Percentiles rank a stretch among this genome's conserved stretches.
Conservation (phyloP, 2,797 vertebrate genomes). For the Odontamblyopus lacepedii region DNA sequence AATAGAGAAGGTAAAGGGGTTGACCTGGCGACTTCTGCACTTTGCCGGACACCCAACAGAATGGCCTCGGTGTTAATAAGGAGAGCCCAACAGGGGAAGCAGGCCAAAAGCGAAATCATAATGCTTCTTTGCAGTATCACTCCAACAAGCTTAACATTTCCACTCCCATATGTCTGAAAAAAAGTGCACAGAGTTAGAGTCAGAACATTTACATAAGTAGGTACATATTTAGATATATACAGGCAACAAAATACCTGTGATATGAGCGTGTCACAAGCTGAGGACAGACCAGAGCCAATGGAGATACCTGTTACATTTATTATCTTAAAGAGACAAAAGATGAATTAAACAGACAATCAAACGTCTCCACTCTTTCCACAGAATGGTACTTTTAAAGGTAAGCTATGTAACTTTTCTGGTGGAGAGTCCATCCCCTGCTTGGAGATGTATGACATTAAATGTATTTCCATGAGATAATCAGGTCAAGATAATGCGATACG, state of each 20-base stretch:
- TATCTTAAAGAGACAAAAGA: constrained; percentile 67
- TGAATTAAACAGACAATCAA: background rate
- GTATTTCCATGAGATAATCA: no score
- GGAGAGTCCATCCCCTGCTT: no score
- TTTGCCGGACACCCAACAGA: constrained; percentile 81
- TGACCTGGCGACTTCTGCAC: constrained; percentile 82
- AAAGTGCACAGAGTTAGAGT: constrained; percentile 11
- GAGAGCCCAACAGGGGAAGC: constrained; percentile 90
- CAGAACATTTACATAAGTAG: background rate
- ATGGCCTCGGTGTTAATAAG: constrained; percentile 86
- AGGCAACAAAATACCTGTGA: constrained; percentile 76
- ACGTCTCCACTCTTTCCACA: background rate
- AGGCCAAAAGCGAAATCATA: constrained; percentile 84
- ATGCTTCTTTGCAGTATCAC: constrained; percentile 83
- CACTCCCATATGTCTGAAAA: constrained; percentile 84
- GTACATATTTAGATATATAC: background rate
- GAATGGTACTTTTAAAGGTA: background rate
- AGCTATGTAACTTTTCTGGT: background rate
- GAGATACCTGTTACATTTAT: constrained; percentile 86
- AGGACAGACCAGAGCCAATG: constrained; percentile 82
- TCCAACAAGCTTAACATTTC: constrained; percentile 85
- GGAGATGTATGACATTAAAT: no score
- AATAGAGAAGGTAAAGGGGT: constrained; percentile 6
- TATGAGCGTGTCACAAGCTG: constrained; percentile 87
- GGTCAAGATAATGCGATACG: no score